Base-by-base conservation (phyloP, 2,797 vertebrate genomes). In the Valencia hispanica region DNA sequence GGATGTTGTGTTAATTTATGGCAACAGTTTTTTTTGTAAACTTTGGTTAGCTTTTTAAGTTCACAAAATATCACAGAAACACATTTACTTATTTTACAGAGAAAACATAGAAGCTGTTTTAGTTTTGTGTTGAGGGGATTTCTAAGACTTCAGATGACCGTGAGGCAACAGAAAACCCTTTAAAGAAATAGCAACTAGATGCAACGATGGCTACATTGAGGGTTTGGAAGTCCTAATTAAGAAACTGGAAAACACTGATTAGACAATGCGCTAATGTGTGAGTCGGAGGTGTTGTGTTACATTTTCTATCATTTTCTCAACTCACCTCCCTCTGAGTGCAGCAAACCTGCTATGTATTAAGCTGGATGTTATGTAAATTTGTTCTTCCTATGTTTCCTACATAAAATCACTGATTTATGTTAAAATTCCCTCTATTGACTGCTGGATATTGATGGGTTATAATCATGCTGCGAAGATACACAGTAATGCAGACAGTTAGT, bases 351-450 rank as follows among this genome's bases (percentile, higher is more conserved):
- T 86, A 79, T 85, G 82, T 83, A 68, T 88, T 78, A 75, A 83
- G 79, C 81, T 8, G 66, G 65, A 51, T 81, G 81, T 89, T 92
- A 88, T 90, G 84, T 86, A 91, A 91, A 88, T 88, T 79, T 75
- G 47, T 25, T 73, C 74, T 79, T 77, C 75, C 70, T 80, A 75
- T 88, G 78, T 81, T 82, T 87, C 75, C 74, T 68, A 79, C 73
- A 77, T 79, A 47, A 82, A 86, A 76, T 79, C 74, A 20, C 41
- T 77, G 84, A 82, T 14, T 86, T 80, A 89, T 87, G 80, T 78
- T 74, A 61, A 83, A 39, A 84, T 77, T 78, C 69, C 77, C 76
- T 30, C 72, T 47, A 87, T 69, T 78, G 79, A 70, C 70, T 79
- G 73, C 41, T 57, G 80, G 77, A 70, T 80, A 68, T 45, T 36